Percentiles rank a stretch among this genome's conserved stretches.
Conservation (phyloP, 2,888 invertebrate genomes). For the Barypeithes pellucidus region DNA sequence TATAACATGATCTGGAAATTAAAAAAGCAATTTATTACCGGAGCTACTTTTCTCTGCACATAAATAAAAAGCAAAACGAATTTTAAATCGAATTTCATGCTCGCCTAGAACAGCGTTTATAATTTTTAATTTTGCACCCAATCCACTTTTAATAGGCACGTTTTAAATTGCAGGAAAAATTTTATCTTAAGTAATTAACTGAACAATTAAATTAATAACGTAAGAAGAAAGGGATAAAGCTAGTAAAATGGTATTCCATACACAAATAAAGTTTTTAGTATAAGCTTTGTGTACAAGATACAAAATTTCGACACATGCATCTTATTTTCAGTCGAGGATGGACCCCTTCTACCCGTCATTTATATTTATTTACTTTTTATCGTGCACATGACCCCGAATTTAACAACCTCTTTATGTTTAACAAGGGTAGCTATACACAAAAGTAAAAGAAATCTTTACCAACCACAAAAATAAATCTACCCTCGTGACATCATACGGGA, state of each 20-base stretch:
- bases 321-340: too few relatives aligned
- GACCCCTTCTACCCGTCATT: too few relatives aligned
- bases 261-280: too few relatives aligned
- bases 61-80: slow-evolving; percentile 6
- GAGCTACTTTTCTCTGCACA: not conserved
- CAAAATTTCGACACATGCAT: too few relatives aligned
- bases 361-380: too few relatives aligned
- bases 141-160: not conserved
- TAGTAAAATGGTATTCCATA: too few relatives aligned
- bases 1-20: not conserved
- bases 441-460: not conserved
- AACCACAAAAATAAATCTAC: slow-evolving; percentile 7
- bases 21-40: not conserved
- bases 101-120: not conserved
- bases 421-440: not conserved
- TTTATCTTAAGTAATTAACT: too few relatives aligned
- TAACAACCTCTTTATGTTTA: too few relatives aligned
- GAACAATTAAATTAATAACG: too few relatives aligned
- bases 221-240: too few relatives aligned
- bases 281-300: too few relatives aligned
- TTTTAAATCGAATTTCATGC: not conserved
- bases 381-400: too few relatives aligned
- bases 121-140: not conserved
- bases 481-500: not conserved
- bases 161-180: not conserved